Base-by-base conservation (phyloP, 1,140 invertebrate genomes). In the Nasonia giraulti region DNA sequence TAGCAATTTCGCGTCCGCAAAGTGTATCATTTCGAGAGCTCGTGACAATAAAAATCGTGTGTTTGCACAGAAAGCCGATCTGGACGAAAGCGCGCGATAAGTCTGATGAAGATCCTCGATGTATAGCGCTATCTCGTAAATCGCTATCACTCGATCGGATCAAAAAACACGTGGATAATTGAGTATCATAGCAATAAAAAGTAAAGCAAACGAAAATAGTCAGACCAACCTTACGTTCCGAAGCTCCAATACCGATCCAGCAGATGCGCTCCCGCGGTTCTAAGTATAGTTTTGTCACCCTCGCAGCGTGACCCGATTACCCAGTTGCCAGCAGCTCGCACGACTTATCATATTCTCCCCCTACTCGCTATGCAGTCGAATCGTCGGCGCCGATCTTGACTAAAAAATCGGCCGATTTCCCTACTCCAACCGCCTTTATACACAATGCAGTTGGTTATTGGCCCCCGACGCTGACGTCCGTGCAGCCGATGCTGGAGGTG, bases 401-500 rank as follows among this genome's bases (percentile, higher is more conserved):
- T 20, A 17, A 71, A 71, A 71, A 71, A 71, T 71, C 50, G 50
- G 50, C 27, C 66, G 66, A 27, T 69, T 27, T 66, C 17, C 23
- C n/a, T 27, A 27, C 27, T 8, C 27, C 68, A 37, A 37, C 33
- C 27, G 27, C 27, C 27, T 37, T 4, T 37, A 0, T 37, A 37
- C 0, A 37, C 68, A 11, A 23, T n/a, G n/a, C 17, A n/a, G 62
- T 17, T 8, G 0, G 14, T 2, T 7, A 66, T 8, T 20, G 62
- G 69, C 3, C n/a, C n/a, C 20, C 27, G 1, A 23, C 7, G 5
- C n/a, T 4, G 10, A 27, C 27, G 27, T 71, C n/a, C 68, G 68
- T 27, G 33, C 33, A 37, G 37, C 37, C 31, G 71, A 82, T 69
- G 73, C 80, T 75, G 66, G 81, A 86, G 82, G 75, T 80, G 62